Evolutionary conservation across 2,888 invertebrate genomes (phyloP).

Genomic region (Tachina fera): DNA sequence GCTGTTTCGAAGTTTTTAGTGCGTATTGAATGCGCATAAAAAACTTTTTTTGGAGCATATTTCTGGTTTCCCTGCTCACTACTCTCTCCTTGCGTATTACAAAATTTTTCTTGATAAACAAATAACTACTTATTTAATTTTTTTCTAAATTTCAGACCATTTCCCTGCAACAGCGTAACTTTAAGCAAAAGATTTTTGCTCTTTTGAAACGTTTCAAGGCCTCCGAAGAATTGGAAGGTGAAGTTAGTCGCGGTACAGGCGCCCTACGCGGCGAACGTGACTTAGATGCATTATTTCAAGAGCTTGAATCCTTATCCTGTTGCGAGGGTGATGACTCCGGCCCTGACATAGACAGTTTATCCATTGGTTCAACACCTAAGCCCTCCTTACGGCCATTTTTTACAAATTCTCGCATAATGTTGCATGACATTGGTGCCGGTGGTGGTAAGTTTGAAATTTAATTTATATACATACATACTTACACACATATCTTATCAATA

Average conservation of each 20-base stretch:
- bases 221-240: conserved; percentile 93
- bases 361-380: conserved; percentile 98
- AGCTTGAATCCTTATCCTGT: conserved; percentile 95
- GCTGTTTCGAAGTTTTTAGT: too few species aligned
- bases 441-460: conserved; percentile 70
- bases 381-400: conserved; percentile 97
- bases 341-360: conserved; percentile 97
- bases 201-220: conserved; percentile 96
- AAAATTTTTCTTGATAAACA: too few species aligned
- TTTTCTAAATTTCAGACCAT: conserved; percentile 77
- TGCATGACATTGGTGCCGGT: conserved; percentile 83
- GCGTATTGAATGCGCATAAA: too few species aligned
- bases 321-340: conserved; percentile 94
- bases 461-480: not conserved
- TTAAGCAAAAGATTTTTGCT: conserved; percentile 98
- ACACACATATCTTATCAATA: not conserved
- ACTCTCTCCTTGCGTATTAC: too few species aligned
- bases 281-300: conserved; percentile 97
- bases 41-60: too few species aligned
- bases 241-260: conserved; percentile 85
- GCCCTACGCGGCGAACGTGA: conserved; percentile 91
- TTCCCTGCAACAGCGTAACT: conserved; percentile 91
- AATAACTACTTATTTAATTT: not conserved
- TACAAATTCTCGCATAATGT: conserved; percentile 93
- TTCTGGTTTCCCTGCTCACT: too few species aligned